A percentile compares a stretch with the other conserved stretches of the same genome.
These are phyloP conservation scores for Campylomormyrus numenius DNA, from an alignment of 2,113 vertebrate genomes.

Conservation along the genomic window DNA sequence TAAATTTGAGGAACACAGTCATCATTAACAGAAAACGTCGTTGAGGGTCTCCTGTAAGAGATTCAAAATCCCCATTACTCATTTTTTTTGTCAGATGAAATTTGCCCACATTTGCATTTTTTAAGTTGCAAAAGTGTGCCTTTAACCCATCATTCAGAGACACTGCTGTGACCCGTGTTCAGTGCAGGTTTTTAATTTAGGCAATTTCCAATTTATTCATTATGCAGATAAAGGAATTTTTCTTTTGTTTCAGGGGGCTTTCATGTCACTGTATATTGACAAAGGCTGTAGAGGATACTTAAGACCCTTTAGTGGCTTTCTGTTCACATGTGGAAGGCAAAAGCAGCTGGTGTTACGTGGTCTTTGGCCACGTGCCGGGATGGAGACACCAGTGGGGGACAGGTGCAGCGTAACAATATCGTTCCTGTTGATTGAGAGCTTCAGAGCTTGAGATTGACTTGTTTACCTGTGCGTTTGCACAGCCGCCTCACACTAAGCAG, in stretches of 20 bases:
- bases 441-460: neutral
- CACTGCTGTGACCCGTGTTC: neutral
- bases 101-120: too few species aligned
- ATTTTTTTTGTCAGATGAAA: neutral
- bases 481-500: neutral
- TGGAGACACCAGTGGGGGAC: neutral
- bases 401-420: neutral
- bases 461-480: conserved; percentile 17
- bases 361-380: neutral
- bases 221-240: neutral
- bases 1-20: neutral
- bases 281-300: neutral
- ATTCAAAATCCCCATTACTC: conserved; percentile 13
- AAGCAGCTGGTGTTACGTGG: neutral
- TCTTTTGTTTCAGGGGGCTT: neutral
- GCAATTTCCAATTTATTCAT: neutral
- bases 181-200: neutral
- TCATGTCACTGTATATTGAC: neutral
- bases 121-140: neutral
- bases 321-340: neutral
- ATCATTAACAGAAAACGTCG: neutral
- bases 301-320: neutral
- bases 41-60: neutral
- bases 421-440: conserved; percentile 1
- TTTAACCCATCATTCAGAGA: neutral